Evolutionary conservation across 2,113 vertebrate genomes (phyloP).

Genomic region (Crotalus horridus): DNA sequence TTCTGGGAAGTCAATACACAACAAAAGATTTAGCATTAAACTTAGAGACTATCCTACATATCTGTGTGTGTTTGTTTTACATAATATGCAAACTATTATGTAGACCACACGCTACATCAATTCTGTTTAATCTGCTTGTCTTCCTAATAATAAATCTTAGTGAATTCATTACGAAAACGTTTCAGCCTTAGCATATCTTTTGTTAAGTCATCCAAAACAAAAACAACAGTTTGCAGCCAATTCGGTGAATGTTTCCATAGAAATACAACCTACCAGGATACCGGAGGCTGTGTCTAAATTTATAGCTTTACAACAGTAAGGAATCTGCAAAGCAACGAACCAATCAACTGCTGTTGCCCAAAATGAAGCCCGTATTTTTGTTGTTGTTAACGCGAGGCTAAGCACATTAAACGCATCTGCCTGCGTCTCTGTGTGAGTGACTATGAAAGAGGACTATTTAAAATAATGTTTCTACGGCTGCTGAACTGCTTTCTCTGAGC

Average conservation of each 20-base stretch:
- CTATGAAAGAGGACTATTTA: too few species aligned
- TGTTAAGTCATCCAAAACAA: background rate
- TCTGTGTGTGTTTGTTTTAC: background rate
- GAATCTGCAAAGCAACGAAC: background rate
- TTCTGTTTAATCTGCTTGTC: background rate
- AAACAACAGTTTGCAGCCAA: background rate
- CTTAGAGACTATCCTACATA: background rate
- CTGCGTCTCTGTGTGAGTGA: background rate
- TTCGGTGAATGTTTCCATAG: background rate
- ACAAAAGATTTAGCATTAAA: background rate
- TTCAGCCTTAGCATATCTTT: background rate
- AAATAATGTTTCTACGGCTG: background rate
- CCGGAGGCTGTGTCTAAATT: background rate
- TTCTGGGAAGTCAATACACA: background rate
- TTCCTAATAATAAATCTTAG: background rate
- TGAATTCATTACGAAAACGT: background rate
- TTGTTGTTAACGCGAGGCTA: background rate
- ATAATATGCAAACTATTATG: background rate
- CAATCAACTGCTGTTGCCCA: background rate
- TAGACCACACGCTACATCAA: background rate
- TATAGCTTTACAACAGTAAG: background rate
- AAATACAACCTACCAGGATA: background rate
- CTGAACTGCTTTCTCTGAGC: rapidly evolving
- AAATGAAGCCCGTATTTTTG: background rate
- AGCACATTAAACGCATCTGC: background rate